phyloP scores from a whole-genome alignment of 2,797 vertebrate genomes.

The Pipistrellus pipistrellus region DNA sequence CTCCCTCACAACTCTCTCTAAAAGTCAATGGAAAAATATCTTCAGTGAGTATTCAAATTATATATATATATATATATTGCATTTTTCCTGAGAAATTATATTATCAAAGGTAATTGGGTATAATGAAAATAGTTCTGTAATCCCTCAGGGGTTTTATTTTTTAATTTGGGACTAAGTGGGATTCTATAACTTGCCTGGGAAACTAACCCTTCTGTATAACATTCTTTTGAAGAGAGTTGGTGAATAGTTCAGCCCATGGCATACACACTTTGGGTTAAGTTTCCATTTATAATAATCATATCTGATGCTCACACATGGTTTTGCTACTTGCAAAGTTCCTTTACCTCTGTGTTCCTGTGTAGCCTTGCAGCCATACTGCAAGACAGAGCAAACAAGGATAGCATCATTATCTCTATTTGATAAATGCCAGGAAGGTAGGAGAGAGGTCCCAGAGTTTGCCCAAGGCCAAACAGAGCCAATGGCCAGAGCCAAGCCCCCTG shows the following conservation, averaged over 20 bases:
- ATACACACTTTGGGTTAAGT: neutral
- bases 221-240: neutral
- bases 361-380: neutral
- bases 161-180: neutral
- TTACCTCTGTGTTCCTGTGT: neutral
- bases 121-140: neutral
- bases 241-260: neutral
- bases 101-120: neutral
- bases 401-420: neutral
- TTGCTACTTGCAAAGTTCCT: neutral
- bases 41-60: too few species aligned
- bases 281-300: neutral
- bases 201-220: neutral
- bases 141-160: neutral
- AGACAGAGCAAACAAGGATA: neutral
- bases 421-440: neutral
- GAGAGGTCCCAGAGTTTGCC: neutral
- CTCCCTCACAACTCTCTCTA: too few species aligned
- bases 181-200: neutral
- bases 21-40: too few species aligned
- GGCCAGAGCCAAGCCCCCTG: neutral
- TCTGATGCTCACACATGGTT: neutral
- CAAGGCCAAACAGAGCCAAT: neutral
- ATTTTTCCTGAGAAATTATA: neutral
- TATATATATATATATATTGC: too few species aligned